Conservation (phyloP, 2,113 vertebrate species). For the Heterochromis multidens region DNA sequence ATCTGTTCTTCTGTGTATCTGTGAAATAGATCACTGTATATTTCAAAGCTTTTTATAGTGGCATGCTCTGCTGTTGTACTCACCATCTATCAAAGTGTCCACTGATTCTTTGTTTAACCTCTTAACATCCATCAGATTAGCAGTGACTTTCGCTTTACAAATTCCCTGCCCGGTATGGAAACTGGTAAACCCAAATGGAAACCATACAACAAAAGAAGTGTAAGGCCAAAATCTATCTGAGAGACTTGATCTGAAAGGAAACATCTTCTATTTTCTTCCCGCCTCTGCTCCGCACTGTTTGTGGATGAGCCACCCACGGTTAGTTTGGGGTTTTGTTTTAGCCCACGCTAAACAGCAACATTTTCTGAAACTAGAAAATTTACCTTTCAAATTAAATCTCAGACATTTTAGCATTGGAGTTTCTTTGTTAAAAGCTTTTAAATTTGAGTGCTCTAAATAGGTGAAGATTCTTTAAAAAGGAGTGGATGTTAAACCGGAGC, state of each 20-base stretch:
- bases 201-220: accelerated
- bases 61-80: conserved; percentile 70
- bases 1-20: conserved; percentile 63
- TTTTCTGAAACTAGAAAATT: neutral
- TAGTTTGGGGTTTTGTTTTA: too few relatives aligned
- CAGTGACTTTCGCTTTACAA: neutral
- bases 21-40: conserved; percentile 64
- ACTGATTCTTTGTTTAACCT: neutral
- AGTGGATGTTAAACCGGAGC: too few relatives aligned
- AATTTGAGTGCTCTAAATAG: neutral
- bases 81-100: conserved; percentile 2
- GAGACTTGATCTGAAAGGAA: neutral
- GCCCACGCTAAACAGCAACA: neutral
- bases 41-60: conserved; percentile 69
- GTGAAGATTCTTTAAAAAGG: neutral
- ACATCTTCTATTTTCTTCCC: neutral
- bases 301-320: neutral
- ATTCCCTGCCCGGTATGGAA: neutral
- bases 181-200: too few relatives aligned
- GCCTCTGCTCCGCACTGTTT: neutral
- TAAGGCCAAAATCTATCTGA: too few relatives aligned
- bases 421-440: neutral
- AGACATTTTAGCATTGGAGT: neutral
- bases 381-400: neutral
- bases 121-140: neutral